These are phyloP conservation scores for Oxystoma pomonae DNA, from an alignment of 2,888 invertebrate species.

Conservation along the genomic window DNA sequence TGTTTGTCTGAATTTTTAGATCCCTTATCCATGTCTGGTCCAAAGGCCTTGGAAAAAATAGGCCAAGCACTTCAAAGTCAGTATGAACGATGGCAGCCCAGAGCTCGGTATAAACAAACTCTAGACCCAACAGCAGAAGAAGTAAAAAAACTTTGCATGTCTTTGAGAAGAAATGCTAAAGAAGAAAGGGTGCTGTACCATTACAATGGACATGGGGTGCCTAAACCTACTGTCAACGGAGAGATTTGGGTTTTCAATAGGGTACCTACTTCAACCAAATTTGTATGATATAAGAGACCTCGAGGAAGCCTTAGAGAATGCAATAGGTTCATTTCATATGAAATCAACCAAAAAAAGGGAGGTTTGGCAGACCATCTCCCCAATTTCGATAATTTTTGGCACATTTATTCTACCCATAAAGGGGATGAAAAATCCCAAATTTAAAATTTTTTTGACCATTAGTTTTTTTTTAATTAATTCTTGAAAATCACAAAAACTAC, in stretches of 20 bases:
- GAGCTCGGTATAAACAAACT: constrained; percentile 95
- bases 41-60: constrained; percentile 89
- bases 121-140: constrained; percentile 98
- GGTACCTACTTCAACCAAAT: too few relatives aligned
- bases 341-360: too few relatives aligned
- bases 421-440: too few relatives aligned
- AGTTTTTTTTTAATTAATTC: too few relatives aligned
- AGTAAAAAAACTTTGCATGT: constrained; percentile 94
- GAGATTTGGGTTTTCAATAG: constrained; percentile 99
- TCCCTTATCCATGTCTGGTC: constrained; percentile 82
- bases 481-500: too few relatives aligned
- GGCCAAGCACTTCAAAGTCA: constrained; percentile 90
- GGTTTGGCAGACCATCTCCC: too few relatives aligned
- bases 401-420: too few relatives aligned
- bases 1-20: constrained; percentile 56
- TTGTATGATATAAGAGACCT: too few relatives aligned
- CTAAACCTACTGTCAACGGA: constrained; percentile 94
- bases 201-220: constrained; percentile 99
- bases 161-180: constrained; percentile 92
- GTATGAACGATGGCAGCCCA: constrained; percentile 98
- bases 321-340: too few relatives aligned
- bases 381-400: too few relatives aligned
- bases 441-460: too few relatives aligned
- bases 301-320: too few relatives aligned
- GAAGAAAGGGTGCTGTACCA: constrained; percentile 98